Conservation (phyloP, 2,888 invertebrate genomes). For the Netelia inedita region DNA sequence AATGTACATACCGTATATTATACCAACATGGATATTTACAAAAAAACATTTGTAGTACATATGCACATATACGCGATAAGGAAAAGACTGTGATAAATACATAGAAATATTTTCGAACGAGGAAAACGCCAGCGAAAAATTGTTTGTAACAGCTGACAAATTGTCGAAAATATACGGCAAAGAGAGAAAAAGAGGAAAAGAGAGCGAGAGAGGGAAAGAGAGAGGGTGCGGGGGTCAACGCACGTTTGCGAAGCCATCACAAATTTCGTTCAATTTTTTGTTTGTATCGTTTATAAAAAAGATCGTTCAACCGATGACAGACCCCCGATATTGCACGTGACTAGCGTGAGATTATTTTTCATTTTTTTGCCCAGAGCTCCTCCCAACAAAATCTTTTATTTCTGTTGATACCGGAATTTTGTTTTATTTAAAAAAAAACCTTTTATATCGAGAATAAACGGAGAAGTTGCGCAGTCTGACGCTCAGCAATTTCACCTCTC, state of each 20-base stretch:
- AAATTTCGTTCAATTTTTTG: slow-evolving; percentile 24
- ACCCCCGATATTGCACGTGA: not conserved
- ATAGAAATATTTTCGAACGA: slow-evolving; percentile 33
- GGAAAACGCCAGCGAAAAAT: slow-evolving; percentile 49
- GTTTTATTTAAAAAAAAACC: not conserved
- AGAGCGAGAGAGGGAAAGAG: not conserved
- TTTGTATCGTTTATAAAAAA: slow-evolving; percentile 19
- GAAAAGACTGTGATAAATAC: slow-evolving; percentile 7
- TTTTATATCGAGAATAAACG: slow-evolving; percentile 24
- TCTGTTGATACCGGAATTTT: slow-evolving; percentile 15
- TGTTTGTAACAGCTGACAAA: slow-evolving; percentile 57
- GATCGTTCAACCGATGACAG: slow-evolving; percentile 23
- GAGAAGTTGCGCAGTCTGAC: slow-evolving; percentile 20
- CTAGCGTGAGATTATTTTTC: slow-evolving; percentile 11
- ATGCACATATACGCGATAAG: slow-evolving; percentile 5
- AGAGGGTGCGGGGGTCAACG: not conserved
- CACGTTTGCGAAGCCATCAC: slow-evolving; percentile 1
- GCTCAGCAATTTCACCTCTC: slow-evolving; percentile 20
- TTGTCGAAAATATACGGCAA: slow-evolving; percentile 29
- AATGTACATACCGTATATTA: slow-evolving; percentile 47
- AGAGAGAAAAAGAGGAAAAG: not conserved
- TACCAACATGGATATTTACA: slow-evolving; percentile 11
- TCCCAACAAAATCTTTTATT: slow-evolving; percentile 1
- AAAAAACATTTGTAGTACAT: not conserved
- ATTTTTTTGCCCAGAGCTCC: not conserved